A percentile compares a stretch with the other conserved stretches of the same genome.
Conservation (phyloP, 2,888 invertebrate genomes). For the Xestia sexstrigata region DNA sequence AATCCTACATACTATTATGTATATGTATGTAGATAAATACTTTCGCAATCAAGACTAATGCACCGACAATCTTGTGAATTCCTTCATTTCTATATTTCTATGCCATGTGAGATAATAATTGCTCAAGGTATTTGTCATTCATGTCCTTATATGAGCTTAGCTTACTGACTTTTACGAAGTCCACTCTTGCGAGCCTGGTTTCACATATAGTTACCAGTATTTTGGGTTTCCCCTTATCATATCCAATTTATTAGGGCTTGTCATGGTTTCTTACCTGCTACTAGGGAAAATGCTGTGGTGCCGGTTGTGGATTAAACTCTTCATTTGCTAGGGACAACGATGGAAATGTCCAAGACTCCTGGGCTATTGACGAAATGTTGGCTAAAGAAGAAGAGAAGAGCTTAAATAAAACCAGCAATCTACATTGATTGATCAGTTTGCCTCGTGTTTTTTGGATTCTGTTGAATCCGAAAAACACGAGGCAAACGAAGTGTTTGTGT, state of each 20-base stretch:
- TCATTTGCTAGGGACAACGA: background rate
- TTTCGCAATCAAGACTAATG: constrained; percentile 32
- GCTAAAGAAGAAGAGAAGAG: background rate
- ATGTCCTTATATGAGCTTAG: background rate
- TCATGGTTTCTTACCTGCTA: background rate
- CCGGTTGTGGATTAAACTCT: background rate
- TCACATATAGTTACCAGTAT: background rate
- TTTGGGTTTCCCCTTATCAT: background rate
- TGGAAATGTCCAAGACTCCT: background rate
- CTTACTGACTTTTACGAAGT: no score
- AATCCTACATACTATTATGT: constrained; percentile 3
- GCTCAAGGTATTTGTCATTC: background rate
- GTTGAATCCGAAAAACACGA: no score
- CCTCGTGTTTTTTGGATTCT: constrained; percentile 5
- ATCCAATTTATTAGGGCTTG: background rate
- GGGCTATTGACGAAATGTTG: background rate
- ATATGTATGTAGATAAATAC: background rate
- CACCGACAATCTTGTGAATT: constrained; percentile 30
- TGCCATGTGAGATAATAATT: constrained; percentile 1
- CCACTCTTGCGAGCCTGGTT: background rate
- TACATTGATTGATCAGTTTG: background rate
- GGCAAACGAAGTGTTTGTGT: background rate
- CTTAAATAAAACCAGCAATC: background rate
- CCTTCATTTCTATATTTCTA: constrained; percentile 25
- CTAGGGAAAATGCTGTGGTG: background rate